phyloP scores from a whole-genome alignment of 2,888 invertebrate species.

The Watsonalla cultraria region DNA sequence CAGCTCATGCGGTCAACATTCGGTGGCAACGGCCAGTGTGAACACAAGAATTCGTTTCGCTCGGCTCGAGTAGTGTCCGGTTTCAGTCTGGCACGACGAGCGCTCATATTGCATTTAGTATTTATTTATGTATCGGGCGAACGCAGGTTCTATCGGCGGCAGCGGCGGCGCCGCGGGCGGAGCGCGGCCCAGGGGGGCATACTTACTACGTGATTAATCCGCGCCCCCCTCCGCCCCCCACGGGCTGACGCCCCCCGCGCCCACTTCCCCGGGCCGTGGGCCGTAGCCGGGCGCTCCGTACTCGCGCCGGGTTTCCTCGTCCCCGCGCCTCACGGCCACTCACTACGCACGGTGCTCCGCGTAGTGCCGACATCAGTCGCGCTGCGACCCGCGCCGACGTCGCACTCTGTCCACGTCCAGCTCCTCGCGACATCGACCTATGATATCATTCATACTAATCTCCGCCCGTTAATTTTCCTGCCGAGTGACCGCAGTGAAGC shows the following conservation, averaged over 20 bases:
- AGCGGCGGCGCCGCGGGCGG: constrained; percentile 38
- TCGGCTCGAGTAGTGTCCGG: constrained; percentile 71
- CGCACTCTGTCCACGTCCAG: constrained; percentile 40
- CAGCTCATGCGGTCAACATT: constrained; percentile 34
- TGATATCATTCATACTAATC: constrained; percentile 73
- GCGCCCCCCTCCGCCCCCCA: constrained; percentile 39
- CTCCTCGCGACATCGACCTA: constrained; percentile 36
- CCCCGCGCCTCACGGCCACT: constrained; percentile 79
- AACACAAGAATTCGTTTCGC: constrained; percentile 70
- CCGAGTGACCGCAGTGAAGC: constrained; percentile 65
- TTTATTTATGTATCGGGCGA: constrained; percentile 73
- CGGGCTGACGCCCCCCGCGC: constrained; percentile 35
- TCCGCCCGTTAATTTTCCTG: constrained; percentile 69
- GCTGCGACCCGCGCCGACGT: constrained; percentile 72
- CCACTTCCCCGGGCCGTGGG: constrained; percentile 38
- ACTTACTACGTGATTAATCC: constrained; percentile 79
- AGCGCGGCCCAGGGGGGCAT: constrained; percentile 60
- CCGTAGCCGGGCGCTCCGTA: constrained; percentile 63
- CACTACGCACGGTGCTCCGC: constrained; percentile 75
- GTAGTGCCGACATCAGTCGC: constrained; percentile 74
- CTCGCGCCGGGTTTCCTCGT: constrained; percentile 78
- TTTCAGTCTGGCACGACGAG: constrained; percentile 74
- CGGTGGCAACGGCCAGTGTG: constrained; percentile 60
- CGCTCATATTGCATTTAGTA: constrained; percentile 68
- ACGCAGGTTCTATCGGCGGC: constrained; percentile 65